These are phyloP conservation scores for Kuschelorhynchus macadamiae DNA, from an alignment of 2,888 invertebrate species.

Conservation along the genomic window DNA sequence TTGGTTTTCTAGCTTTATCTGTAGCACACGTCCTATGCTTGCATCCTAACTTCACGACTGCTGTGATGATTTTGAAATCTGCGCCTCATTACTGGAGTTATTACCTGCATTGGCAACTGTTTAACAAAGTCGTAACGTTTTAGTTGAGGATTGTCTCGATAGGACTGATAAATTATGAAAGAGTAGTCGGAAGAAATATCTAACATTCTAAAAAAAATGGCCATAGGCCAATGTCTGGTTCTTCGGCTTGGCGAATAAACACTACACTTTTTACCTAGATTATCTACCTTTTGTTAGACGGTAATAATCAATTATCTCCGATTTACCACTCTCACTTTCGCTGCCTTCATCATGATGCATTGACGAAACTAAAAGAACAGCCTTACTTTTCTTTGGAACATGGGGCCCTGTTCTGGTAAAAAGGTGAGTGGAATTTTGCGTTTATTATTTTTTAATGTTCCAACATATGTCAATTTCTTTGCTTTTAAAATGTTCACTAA, in stretches of 20 bases:
- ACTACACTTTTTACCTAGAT: slow-evolving; percentile 27
- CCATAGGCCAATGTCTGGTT: slow-evolving; percentile 30
- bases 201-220: slow-evolving; percentile 29
- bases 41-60: no score
- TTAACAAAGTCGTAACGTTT: no score
- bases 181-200: slow-evolving; percentile 13
- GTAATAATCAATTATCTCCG: slow-evolving; percentile 27
- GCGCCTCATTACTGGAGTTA: no score
- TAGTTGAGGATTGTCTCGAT: no score
- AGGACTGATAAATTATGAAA: no score
- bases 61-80: no score
- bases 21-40: no score
- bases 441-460: slow-evolving; percentile 57
- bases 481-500: slow-evolving; percentile 42
- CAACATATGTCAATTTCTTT: slow-evolving; percentile 51
- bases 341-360: not conserved
- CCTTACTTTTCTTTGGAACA: not conserved
- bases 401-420: slow-evolving; percentile 44
- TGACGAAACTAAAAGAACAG: not conserved
- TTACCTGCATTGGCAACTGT: no score
- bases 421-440: slow-evolving; percentile 56
- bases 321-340: slow-evolving; percentile 14
- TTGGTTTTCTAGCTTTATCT: no score
- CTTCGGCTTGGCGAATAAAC: slow-evolving; percentile 20
- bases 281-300: slow-evolving; percentile 17